These are phyloP conservation scores for Cygnus atratus DNA, from an alignment of 2,113 vertebrate species.

Conservation along the genomic window DNA sequence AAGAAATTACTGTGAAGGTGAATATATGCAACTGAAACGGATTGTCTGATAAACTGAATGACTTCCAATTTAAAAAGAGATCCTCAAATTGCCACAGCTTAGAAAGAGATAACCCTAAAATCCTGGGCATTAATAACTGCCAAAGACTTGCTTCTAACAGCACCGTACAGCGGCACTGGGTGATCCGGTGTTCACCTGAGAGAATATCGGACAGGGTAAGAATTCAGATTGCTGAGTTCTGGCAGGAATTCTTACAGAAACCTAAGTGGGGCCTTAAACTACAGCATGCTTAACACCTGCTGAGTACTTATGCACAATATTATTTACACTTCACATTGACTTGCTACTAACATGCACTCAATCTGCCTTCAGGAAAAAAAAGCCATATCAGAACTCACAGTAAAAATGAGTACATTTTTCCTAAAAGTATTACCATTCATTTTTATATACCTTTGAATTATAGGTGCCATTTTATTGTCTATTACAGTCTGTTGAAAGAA, in stretches of 20 bases:
- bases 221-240: background rate
- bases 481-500: background rate
- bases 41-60: background rate
- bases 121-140: background rate
- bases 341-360: background rate
- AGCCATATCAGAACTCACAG: background rate
- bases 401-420: background rate
- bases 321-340: background rate
- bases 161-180: background rate
- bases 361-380: background rate
- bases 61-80: background rate
- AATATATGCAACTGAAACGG: background rate
- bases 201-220: background rate
- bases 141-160: background rate
- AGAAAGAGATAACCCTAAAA: background rate
- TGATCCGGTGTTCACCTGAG: background rate
- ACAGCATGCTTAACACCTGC: background rate
- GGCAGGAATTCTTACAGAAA: background rate
- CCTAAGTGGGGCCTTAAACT: background rate
- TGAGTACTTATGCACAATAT: background rate
- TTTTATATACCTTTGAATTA: background rate
- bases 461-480: background rate
- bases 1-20: background rate
- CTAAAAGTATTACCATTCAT: background rate
- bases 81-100: background rate